These are phyloP conservation scores for Philaenus spumarius DNA, from an alignment of 1,140 invertebrate species.

Conservation along the genomic window DNA sequence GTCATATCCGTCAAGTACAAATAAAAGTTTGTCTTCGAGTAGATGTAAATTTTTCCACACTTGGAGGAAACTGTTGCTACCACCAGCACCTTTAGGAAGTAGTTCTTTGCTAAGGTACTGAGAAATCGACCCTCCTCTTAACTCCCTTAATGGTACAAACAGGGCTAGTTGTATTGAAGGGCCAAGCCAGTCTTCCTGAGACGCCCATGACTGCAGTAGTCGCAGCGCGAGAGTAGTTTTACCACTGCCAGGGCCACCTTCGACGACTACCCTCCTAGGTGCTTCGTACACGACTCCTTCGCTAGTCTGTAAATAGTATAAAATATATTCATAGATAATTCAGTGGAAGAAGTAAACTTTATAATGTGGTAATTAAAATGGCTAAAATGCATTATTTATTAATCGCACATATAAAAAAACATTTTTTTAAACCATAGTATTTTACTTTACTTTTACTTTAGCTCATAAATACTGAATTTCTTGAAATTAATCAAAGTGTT, in stretches of 20 bases:
- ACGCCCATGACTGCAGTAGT: constrained; percentile 48
- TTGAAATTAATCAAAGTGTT: too few relatives aligned
- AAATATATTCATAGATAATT: too few relatives aligned
- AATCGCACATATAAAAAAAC: too few relatives aligned
- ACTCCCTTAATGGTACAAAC: constrained; percentile 47
- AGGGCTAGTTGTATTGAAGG: constrained; percentile 40
- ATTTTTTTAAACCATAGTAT: too few relatives aligned
- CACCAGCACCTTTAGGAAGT: constrained; percentile 38
- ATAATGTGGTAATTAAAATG: too few relatives aligned
- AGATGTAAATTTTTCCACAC: constrained; percentile 42
- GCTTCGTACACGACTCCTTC: constrained; percentile 43
- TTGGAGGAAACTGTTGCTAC: constrained; percentile 33
- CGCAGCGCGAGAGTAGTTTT: constrained; percentile 46
- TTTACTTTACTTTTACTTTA: too few relatives aligned
- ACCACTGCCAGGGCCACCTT: constrained; percentile 47
- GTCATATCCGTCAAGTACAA: constrained; percentile 50
- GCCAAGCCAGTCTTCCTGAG: constrained; percentile 39
- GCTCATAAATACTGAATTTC: too few relatives aligned
- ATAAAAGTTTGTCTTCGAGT: constrained; percentile 45
- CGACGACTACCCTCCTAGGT: constrained; percentile 42
- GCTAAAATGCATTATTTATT: too few relatives aligned
- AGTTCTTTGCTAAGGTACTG: constrained; percentile 45
- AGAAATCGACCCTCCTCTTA: constrained; percentile 40
- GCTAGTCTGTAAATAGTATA: constrained; percentile 40
- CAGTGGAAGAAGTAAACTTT: too few relatives aligned